Base-by-base conservation (phyloP, 1,140 invertebrate genomes). In the Atopsyche davidsoni region DNA sequence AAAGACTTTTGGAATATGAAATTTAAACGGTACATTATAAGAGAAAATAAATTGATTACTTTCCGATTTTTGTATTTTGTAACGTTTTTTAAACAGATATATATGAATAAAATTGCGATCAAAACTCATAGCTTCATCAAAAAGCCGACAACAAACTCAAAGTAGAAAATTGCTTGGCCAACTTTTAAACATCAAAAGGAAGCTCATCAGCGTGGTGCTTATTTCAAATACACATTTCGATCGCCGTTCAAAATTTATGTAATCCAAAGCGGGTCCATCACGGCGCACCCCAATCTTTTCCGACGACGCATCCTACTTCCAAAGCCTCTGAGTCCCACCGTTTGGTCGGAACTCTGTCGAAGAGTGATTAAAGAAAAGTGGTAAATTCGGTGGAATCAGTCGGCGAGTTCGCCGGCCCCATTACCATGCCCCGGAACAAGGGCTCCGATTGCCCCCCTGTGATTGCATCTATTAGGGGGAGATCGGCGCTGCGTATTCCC, bases 401-500 rank as follows among this genome's bases (percentile, higher is more conserved):
- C 6, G 24, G 44, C 22, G 6, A 41, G 17, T n/a, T n/a, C 35
- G 38, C 23, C n/a, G 32, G 47, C 34, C 51, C 32, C 22, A 32
- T 46, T 50, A 49, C 45, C 54, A 51, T 47, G 49, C 47, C 51
- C 44, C 39, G 24, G 31, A 14, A 11, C 14, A 35, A 14, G 34
- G 6, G 13, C 11, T 32, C 4, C 25, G 7, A 46, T 14, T 25
- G 17, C 40, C 23, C 14, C 36, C 40, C 24, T 43, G 43, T 44
- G 46, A 55, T 50, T 55, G 42, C 43, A 55, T 50, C 41, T 36
- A 46, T 51, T 55, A 54, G n/a, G n/a, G n/a, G n/a, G n/a, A n/a
- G n/a, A n/a, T n/a, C n/a, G n/a, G n/a, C n/a, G n/a, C n/a, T n/a
- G n/a, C n/a, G n/a, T n/a, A n/a, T n/a, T n/a, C n/a, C n/a, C n/a